Base-by-base conservation (phyloP, 2,797 vertebrate genomes). In the Lepilemur septentrionalis region DNA sequence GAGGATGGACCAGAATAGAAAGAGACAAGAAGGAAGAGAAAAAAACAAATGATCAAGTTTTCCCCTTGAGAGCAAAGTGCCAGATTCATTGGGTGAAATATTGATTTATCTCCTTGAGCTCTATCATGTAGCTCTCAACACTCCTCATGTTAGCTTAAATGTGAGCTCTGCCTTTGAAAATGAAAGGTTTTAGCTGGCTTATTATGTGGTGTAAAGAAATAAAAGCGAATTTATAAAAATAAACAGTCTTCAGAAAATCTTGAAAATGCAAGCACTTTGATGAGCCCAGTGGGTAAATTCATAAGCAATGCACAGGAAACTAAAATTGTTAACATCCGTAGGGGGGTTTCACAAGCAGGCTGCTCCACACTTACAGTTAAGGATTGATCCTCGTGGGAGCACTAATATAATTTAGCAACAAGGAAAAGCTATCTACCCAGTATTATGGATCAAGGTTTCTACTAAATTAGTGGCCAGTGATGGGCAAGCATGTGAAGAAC, bases 161-260 rank as follows among this genome's bases (percentile, higher is more conserved):
- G 2, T 83, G 89, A 80, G 18, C 9, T 3, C 1, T 96, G 23
- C 38, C 85, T 88, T 92, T 55, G 38, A 59, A 93, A 95, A 70
- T 69, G 50, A 85, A 84, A 85, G 20, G 5, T 65, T 95, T 95
- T 90, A 88, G 80, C n/a, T 57, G 55, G 7, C 50, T 93, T 81
- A 3, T 84, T 87, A 83, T 30, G 10, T 55, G 18, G 65, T 69
- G 93, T 96, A 96, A 95, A 94, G 57, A 97, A 86, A 86, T 89
- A 87, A 96, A 93, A 88, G 30, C 63, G 63, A 80, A 61, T 72
- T 95, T 95, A 35, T 91, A 90, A 80, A 46, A 92, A 72, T 70
- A 94, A 93, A 72, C 73, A 87, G 30, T 78, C 59, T 76, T 79
- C 84, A 69, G 80, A 87, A 72, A 79, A 35, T 25, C 52, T 94